These are phyloP conservation scores for Pachyuromys duprasi DNA, from an alignment of 2,797 vertebrate genomes.

Conservation along the genomic window DNA sequence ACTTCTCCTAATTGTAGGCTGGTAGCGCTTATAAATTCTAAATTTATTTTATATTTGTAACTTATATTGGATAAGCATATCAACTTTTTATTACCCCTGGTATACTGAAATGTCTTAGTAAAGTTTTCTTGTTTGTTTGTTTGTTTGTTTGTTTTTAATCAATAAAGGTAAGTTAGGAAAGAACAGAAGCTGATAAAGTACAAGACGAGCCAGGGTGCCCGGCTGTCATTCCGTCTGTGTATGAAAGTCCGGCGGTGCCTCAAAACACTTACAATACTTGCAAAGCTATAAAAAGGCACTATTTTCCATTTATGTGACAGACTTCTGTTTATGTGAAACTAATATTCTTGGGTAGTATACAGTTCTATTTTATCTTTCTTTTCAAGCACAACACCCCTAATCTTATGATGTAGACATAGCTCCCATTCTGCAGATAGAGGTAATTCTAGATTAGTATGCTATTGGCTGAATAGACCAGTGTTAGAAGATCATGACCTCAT, in stretches of 20 bases:
- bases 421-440: background rate
- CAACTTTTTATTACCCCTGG: background rate
- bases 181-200: background rate
- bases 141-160: background rate
- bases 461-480: background rate
- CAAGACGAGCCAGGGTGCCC: background rate
- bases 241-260: background rate
- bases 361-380: slow-evolving; percentile 18
- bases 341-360: background rate
- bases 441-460: slow-evolving; percentile 19
- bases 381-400: background rate
- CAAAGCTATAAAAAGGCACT: background rate
- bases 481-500: slow-evolving; percentile 29
- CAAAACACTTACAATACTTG: background rate
- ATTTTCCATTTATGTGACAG: background rate
- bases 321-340: background rate
- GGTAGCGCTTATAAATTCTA: background rate
- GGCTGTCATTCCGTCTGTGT: background rate
- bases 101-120: background rate
- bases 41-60: slow-evolving; percentile 7
- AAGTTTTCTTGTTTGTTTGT: background rate
- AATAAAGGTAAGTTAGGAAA: background rate
- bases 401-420: background rate
- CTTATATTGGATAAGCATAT: background rate
- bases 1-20: background rate